Evolutionary conservation across 2,888 invertebrate genomes (phyloP).

Genomic region (Rhyacophila evoluta): DNA sequence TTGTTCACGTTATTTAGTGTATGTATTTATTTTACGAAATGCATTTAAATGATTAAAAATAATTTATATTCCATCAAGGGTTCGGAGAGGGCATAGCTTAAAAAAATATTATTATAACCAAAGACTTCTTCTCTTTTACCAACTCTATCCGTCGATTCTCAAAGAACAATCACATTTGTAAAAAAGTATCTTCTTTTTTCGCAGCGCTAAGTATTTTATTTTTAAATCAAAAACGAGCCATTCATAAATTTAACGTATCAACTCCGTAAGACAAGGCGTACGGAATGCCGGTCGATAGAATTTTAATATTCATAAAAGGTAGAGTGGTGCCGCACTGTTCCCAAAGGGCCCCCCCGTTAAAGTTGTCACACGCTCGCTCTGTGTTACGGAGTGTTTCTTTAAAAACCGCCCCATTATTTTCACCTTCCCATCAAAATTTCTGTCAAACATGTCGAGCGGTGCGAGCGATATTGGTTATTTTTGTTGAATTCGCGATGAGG

Average conservation of each 20-base stretch:
- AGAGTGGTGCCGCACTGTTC: conserved; percentile 29
- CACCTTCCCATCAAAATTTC: not conserved
- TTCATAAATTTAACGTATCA: not conserved
- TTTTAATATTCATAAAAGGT: conserved; percentile 51
- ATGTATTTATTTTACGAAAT: too few relatives aligned
- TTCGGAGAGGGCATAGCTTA: too few relatives aligned
- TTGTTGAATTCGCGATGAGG: not conserved
- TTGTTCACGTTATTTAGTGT: too few relatives aligned
- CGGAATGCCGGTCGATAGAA: conserved; percentile 34
- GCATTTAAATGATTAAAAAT: too few relatives aligned
- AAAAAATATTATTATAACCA: too few relatives aligned
- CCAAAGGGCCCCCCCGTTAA: not conserved
- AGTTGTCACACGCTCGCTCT: conserved; percentile 11
- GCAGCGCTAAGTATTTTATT: too few relatives aligned
- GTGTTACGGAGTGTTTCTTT: not conserved
- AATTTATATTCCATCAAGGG: too few relatives aligned
- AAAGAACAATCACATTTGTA: too few relatives aligned
- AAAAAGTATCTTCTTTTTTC: too few relatives aligned
- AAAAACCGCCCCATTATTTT: not conserved
- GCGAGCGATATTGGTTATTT: not conserved
- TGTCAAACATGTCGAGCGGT: not conserved
- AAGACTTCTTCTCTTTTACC: too few relatives aligned
- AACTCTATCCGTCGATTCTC: too few relatives aligned
- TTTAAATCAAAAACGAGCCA: too few relatives aligned
- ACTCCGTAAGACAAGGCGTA: not conserved